Evolutionary conservation across 64 coral and sea anemone species (phyloP), one percentile per base, ranked within the genome.

Genomic region (Actinia tenebrosa): DNA sequence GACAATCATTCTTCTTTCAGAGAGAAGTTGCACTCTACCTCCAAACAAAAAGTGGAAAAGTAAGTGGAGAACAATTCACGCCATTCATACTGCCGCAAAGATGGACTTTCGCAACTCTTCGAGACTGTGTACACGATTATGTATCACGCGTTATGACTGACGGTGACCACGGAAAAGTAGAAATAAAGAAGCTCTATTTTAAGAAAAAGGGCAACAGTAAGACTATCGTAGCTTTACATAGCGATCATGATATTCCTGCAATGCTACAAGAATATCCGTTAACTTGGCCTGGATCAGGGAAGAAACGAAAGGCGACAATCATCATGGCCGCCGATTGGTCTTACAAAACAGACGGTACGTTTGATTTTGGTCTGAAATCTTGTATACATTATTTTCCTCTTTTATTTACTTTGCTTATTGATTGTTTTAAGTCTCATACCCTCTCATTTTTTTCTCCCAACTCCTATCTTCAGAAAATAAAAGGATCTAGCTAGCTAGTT

Each of bases 11-110:
- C 18, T 71, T 30, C 68, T 55, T 55, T 85, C 62, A 87, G 86
- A 78, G 53, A 87, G 68, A 87, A 75, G 86, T 87, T 77, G 56
- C 69, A n/a, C 27, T 87, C 44, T 87, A 75, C 46, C 25, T 87
- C 7, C 46, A 87, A 87, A 71, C 30, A 4, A 87, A 77, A 87
- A 58, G 55, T 78, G 86, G 86, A 9, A 10, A 56, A 55, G 86
- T 88, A 16, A 15, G 6, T 20, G 86, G 71, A 37, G 30, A 37
- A 37, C 30, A 37, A 5, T 26, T 69, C 4, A 78, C 86, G 30
- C 69, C 86, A 5, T 87, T 87, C 53, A 15, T 77, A 58, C 26
- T 87, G 10, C 86, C 86, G 3, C n/a, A 58, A 5, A 0, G 69
- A 10, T 87, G 86, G 86, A 87, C 86, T 13, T 78, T 77, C 6